Conservation (phyloP, 2,888 invertebrate genomes). For the Sericinus montela region DNA sequence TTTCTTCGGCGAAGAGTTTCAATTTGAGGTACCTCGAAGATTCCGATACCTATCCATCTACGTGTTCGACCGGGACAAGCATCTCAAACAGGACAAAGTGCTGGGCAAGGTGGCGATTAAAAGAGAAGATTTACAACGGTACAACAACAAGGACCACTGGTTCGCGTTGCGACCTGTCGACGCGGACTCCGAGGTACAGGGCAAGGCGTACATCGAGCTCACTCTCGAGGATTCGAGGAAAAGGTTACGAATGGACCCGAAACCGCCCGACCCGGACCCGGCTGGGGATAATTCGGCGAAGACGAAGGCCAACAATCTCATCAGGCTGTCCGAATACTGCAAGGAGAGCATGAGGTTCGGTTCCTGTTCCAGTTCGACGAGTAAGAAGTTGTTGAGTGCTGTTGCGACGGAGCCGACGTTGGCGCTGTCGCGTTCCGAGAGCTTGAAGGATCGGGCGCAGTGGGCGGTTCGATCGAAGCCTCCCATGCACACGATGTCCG, state of each 20-base stretch:
- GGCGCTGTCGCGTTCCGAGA: constrained; percentile 69
- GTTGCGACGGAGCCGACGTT: constrained; percentile 62
- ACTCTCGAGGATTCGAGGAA: constrained; percentile 81
- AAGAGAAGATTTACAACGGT: constrained; percentile 90
- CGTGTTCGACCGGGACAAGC: constrained; percentile 91
- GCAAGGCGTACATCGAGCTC: constrained; percentile 92
- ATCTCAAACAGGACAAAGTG: constrained; percentile 90
- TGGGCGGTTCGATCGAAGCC: constrained; percentile 62
- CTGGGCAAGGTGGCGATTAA: constrained; percentile 91
- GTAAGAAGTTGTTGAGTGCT: constrained; percentile 63
- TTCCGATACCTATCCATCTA: constrained; percentile 94
- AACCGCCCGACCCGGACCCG: constrained; percentile 66
- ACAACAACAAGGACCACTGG: constrained; percentile 96
- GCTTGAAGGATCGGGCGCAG: constrained; percentile 66
- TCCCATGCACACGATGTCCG: constrained; percentile 66
- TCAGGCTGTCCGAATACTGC: constrained; percentile 67
- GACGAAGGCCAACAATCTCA: constrained; percentile 62
- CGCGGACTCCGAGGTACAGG: constrained; percentile 94
- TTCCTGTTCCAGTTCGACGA: constrained; percentile 69
- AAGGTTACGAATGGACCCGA: constrained; percentile 72
- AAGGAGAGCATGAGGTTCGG: constrained; percentile 72
- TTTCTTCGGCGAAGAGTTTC: constrained; percentile 96
- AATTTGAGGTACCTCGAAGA: constrained; percentile 93
- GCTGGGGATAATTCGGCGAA: constrained; percentile 46
- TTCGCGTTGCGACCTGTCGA: constrained; percentile 91